Evolutionary conservation across 2,888 invertebrate genomes (phyloP).

Genomic region (Caenorhabditis sp.): DNA sequence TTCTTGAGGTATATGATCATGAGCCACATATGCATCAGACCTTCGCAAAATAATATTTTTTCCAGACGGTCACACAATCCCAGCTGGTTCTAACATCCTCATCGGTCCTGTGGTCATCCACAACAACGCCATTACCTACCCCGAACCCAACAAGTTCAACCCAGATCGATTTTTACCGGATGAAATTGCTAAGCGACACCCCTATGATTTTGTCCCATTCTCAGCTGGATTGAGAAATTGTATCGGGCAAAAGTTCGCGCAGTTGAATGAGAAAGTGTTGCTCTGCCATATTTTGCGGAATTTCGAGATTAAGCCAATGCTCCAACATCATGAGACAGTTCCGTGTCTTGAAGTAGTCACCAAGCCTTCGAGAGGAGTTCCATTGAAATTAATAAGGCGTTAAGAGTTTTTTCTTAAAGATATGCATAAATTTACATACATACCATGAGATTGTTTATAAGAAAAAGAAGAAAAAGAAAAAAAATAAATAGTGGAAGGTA

Average conservation of each 20-base stretch:
- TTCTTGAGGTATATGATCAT: too few relatives aligned
- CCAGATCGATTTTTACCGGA: slow-evolving; percentile 73
- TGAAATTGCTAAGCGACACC: slow-evolving; percentile 58
- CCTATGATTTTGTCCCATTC: slow-evolving; percentile 66
- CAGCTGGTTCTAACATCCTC: slow-evolving; percentile 30
- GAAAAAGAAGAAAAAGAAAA: too few relatives aligned
- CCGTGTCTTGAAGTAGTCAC: slow-evolving; percentile 15
- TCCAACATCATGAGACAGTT: not conserved
- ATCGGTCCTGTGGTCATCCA: slow-evolving; percentile 43
- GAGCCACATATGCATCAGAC: too few relatives aligned
- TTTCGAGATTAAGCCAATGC: slow-evolving; percentile 8
- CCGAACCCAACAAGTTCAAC: slow-evolving; percentile 72
- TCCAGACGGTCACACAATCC: slow-evolving; percentile 38
- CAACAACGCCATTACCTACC: slow-evolving; percentile 40
- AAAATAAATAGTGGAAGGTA: too few relatives aligned
- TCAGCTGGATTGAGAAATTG: slow-evolving; percentile 68
- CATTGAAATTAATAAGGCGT: slow-evolving; percentile 7
- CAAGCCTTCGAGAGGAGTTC: slow-evolving; percentile 23
- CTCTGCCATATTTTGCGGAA: slow-evolving; percentile 17
- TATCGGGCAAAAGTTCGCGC: slow-evolving; percentile 73
- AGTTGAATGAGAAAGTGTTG: slow-evolving; percentile 71
- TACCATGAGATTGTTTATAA: too few relatives aligned
- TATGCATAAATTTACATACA: too few relatives aligned
- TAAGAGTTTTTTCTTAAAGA: not conserved
- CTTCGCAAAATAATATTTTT: not conserved